Evolutionary conservation across 2,888 invertebrate species (phyloP).

Genomic region (Volucella zonaria): DNA sequence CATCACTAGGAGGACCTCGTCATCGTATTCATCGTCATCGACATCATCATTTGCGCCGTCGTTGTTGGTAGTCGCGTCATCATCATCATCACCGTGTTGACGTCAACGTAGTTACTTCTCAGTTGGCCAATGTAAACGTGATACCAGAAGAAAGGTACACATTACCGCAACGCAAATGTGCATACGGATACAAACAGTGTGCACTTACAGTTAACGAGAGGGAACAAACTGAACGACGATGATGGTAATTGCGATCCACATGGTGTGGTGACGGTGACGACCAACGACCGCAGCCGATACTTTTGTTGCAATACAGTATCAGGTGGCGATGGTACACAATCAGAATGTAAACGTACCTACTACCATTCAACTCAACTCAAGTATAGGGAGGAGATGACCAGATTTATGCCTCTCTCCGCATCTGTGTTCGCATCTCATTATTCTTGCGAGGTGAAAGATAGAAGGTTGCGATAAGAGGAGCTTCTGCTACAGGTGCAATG

Average conservation of each 20-base stretch:
- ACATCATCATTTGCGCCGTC: not conserved
- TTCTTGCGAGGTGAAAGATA: constrained; percentile 34
- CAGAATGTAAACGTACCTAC: constrained; percentile 14
- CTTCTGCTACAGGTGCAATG: constrained; percentile 34
- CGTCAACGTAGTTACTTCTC: not conserved
- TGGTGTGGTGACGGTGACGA: constrained; percentile 19
- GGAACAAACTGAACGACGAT: not conserved
- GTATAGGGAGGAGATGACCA: constrained; percentile 32
- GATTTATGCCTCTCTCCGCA: not conserved
- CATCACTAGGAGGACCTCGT: constrained; percentile 34
- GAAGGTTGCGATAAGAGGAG: not conserved
- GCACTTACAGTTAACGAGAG: constrained; percentile 18
- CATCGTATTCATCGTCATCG: not conserved
- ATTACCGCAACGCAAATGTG: constrained; percentile 50
- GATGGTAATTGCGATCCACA: not conserved
- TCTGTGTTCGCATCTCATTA: constrained; percentile 23
- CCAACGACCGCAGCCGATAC: constrained; percentile 37
- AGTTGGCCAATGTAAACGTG: constrained; percentile 38
- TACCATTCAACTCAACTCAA: constrained; percentile 3
- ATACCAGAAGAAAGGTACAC: constrained; percentile 29
- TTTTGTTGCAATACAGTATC: constrained; percentile 36
- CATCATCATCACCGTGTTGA: not conserved
- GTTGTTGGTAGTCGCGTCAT: not conserved
- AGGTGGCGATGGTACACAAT: constrained; percentile 43
- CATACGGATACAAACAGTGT: constrained; percentile 25